Evolutionary conservation across 2,888 invertebrate species (phyloP).

Genomic region (Andrena dorsata): DNA sequence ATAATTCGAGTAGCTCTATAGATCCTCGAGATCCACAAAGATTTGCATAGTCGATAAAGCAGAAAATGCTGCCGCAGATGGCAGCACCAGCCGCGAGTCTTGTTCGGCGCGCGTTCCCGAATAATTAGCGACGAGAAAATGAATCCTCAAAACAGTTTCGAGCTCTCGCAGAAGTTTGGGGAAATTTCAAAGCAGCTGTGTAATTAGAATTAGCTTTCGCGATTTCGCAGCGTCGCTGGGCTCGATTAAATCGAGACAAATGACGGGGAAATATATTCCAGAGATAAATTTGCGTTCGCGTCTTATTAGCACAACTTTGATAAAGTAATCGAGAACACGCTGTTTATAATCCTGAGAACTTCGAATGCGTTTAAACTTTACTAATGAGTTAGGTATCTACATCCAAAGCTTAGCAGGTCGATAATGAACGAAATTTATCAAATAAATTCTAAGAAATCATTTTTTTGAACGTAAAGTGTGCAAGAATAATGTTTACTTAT

Average conservation of each 20-base stretch:
- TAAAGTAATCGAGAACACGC: conserved; percentile 10
- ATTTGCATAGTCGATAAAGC: conserved; percentile 64
- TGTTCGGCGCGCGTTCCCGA: conserved; percentile 15
- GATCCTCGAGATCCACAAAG: conserved; percentile 19
- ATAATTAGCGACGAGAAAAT: conserved; percentile 33
- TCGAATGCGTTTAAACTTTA: not conserved
- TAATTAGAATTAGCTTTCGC: conserved; percentile 30
- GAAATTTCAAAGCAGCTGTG: conserved; percentile 31
- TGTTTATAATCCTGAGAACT: conserved; percentile 4
- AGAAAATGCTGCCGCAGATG: conserved; percentile 65
- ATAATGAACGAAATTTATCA: no score
- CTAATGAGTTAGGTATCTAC: not conserved
- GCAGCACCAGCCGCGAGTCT: conserved; percentile 67
- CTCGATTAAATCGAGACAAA: conserved; percentile 7
- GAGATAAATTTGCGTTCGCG: not conserved
- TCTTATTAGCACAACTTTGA: conserved; percentile 24
- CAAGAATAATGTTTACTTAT: no score
- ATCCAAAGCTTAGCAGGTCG: not conserved
- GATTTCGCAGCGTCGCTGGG: conserved; percentile 23
- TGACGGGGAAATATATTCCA: not conserved
- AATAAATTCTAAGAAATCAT: not conserved
- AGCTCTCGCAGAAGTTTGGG: conserved; percentile 7
- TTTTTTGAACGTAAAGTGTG: not conserved
- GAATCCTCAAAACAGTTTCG: conserved; percentile 27
- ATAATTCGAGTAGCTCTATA: not conserved